Percentiles rank a stretch among this genome's conserved stretches.
Evolutionary conservation across 2,797 vertebrate genomes (phyloP).

Genomic region (Arrhamphus sclerolepis): DNA sequence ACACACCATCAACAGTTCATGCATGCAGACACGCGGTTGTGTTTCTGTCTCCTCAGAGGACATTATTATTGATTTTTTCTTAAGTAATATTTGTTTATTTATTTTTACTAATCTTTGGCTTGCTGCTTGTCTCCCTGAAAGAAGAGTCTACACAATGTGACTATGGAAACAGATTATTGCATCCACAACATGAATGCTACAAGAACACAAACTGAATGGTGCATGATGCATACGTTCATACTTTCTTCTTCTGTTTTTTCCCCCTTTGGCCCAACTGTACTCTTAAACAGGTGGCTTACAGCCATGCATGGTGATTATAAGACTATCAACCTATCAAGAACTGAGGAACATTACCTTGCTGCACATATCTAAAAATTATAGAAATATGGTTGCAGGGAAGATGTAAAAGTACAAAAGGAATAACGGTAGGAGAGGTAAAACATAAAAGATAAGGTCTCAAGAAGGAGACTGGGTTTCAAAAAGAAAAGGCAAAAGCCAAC

Average conservation of each 20-base stretch:
- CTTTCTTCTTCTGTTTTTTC: slow-evolving; percentile 4
- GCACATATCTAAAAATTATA: slow-evolving; percentile 52
- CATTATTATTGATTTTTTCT: neutral
- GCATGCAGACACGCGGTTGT: neutral
- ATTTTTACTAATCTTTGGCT: slow-evolving; percentile 1
- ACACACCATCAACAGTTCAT: neutral
- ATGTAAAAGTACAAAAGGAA: slow-evolving; percentile 58
- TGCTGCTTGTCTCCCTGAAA: neutral
- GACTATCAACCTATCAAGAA: slow-evolving; percentile 61
- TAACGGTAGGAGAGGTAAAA: slow-evolving; percentile 29
- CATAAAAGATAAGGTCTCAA: slow-evolving; percentile 35
- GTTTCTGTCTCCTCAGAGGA: slow-evolving; percentile 1
- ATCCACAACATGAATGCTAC: neutral
- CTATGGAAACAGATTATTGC: slow-evolving; percentile 9
- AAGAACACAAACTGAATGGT: slow-evolving; percentile 9
- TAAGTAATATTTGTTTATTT: too few relatives aligned
- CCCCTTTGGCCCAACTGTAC: slow-evolving; percentile 9
- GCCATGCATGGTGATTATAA: slow-evolving; percentile 49
- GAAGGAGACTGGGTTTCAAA: slow-evolving; percentile 14
- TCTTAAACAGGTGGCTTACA: slow-evolving; percentile 61
- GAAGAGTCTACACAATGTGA: neutral
- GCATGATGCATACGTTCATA: slow-evolving; percentile 27
- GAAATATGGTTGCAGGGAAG: slow-evolving; percentile 41
- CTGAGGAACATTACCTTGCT: slow-evolving; percentile 61
- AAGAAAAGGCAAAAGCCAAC: slow-evolving; percentile 33